These are phyloP conservation scores for Poecilia latipinna DNA, from an alignment of 2,113 vertebrate species.

Conservation along the genomic window DNA sequence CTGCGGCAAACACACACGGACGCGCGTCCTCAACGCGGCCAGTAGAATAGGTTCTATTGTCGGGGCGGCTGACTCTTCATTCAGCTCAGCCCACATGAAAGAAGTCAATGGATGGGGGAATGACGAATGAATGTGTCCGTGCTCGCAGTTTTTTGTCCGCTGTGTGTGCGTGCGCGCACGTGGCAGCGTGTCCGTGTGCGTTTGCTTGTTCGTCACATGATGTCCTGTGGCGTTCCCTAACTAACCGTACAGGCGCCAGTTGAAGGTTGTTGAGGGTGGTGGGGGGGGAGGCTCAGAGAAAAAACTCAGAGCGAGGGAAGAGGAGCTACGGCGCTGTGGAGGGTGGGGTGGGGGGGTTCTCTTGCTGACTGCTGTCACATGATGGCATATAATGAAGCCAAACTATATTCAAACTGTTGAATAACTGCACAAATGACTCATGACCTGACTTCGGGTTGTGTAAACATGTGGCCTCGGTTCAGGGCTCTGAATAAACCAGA, in stretches of 20 bases:
- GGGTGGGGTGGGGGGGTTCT: slow-evolving; percentile 25
- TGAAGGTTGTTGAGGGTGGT: slow-evolving; percentile 44
- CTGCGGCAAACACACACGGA: slow-evolving; percentile 52
- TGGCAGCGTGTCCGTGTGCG: slow-evolving; percentile 60
- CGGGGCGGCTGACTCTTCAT: slow-evolving; percentile 62
- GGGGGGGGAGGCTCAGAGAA: slow-evolving; percentile 51
- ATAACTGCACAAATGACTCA: slow-evolving; percentile 78
- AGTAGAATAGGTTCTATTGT: slow-evolving; percentile 80
- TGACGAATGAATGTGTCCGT: slow-evolving; percentile 72
- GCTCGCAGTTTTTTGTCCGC: slow-evolving; percentile 62
- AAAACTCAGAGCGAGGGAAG: slow-evolving; percentile 51
- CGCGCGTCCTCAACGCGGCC: slow-evolving; percentile 44
- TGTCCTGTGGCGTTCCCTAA: slow-evolving; percentile 82
- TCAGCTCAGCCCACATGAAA: slow-evolving; percentile 78
- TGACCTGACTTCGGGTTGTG: slow-evolving; percentile 75
- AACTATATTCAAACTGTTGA: slow-evolving; percentile 77
- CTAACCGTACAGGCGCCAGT: slow-evolving; percentile 85
- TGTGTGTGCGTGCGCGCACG: slow-evolving; percentile 43
- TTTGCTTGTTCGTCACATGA: slow-evolving; percentile 84
- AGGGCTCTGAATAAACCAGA: slow-evolving; percentile 16
- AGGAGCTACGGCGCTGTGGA: slow-evolving; percentile 53
- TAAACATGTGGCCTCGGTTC: slow-evolving; percentile 56
- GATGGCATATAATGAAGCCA: slow-evolving; percentile 79
- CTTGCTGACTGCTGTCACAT: slow-evolving; percentile 80
- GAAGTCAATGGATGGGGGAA: slow-evolving; percentile 72